Base-by-base conservation (phyloP, 2,888 invertebrate genomes). In the Anthophora plumipes region DNA sequence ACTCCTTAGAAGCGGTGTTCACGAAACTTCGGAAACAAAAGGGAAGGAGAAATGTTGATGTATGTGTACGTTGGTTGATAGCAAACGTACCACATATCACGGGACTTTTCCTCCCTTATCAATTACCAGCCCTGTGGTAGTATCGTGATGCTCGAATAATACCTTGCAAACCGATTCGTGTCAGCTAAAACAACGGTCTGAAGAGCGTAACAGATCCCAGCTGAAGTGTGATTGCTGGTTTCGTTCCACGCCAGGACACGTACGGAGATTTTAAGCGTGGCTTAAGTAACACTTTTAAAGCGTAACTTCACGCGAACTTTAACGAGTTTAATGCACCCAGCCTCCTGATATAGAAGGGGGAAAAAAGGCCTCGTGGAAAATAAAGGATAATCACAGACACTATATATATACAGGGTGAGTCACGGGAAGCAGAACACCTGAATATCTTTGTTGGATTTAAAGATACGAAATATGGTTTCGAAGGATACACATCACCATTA, bases 91-190 rank as follows among this genome's bases (percentile, higher is more conserved):
- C 12, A 48, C 14, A 46, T 57, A 22, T 66, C 39, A 12, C 66
- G 55, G 46, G 37, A 46, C 20, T 22, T 31, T 31, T 46, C 57
- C 67, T 17, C 48, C 37, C 25, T 59, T 66, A 73, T 67, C 73
- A 50, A 73, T 43, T 66, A 73, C 14, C 41, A 25, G 48, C 8
- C n/a, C 17, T 14, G 37, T 37, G n/a, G 22, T 50, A 41, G n/a
- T 43, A 66, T 67, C 73, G 57, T 14, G 66, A 59, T 59, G 48
- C 14, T 20, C 48, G 25, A 73, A 73, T 73, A 66, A 73, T 31
- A 67, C 59, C 50, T 50, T 67, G 50, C 46, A 48, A 37, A 61
- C 46, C 54, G 55, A 39, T 61, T 52, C 60, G 60, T 68, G 60
- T 68, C 61, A 57, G 50, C 57, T 55, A n/a, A 50, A 66, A 57